Conservation (phyloP, 2,113 vertebrate genomes). For the Crotalus horridus region DNA sequence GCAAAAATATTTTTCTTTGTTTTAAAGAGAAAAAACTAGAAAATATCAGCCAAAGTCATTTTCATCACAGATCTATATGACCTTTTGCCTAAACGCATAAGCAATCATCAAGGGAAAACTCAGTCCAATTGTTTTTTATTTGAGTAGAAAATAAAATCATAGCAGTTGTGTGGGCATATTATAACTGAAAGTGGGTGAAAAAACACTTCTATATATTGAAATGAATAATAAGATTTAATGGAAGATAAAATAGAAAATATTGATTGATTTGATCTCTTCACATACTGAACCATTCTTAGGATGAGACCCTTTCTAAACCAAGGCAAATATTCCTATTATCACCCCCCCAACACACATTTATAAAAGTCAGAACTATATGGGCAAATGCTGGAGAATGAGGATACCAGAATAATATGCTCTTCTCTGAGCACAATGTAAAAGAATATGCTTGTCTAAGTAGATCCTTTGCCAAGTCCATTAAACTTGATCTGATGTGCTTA, state of each 20-base stretch:
- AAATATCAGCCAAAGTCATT: not conserved
- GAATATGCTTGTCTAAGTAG: not conserved
- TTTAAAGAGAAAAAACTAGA: not conserved
- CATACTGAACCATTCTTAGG: not conserved
- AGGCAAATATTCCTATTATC: not conserved
- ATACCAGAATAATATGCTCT: not conserved
- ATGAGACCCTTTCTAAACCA: not conserved
- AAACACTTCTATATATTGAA: not conserved
- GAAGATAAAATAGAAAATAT: not conserved
- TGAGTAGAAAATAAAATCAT: not conserved
- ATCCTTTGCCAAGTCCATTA: not conserved
- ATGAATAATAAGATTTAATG: not conserved
- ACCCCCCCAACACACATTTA: not conserved
- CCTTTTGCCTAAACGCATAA: not conserved
- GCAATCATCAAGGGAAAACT: not conserved
- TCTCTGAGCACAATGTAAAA: not conserved
- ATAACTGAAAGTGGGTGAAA: not conserved
- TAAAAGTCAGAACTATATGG: not conserved
- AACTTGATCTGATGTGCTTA: not conserved
- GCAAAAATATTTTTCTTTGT: not conserved
- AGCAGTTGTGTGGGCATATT: not conserved
- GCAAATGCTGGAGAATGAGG: not conserved
- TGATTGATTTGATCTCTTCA: not conserved
- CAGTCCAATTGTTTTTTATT: not conserved
- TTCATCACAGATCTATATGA: not conserved